Evolutionary conservation across 1,140 invertebrate species (phyloP).

Genomic region (Glossosoma conforme): DNA sequence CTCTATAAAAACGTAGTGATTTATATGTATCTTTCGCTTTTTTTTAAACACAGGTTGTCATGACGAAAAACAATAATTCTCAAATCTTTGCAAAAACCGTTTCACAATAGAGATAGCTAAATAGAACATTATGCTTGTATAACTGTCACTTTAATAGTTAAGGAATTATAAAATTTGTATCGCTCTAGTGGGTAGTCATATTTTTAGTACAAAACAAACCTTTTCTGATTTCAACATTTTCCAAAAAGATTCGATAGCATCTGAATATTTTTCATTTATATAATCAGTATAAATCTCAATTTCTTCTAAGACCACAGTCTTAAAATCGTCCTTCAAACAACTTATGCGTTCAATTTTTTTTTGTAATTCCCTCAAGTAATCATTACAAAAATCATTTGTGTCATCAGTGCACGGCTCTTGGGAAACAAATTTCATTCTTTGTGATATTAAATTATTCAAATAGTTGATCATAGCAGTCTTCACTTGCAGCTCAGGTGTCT

Average conservation of each 20-base stretch:
- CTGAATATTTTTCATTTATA: background rate
- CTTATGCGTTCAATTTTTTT: slow-evolving; percentile 1
- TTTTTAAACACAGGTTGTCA: too few relatives aligned
- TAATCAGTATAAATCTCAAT: slow-evolving; percentile 6
- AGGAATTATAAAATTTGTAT: background rate
- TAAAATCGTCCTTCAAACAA: background rate
- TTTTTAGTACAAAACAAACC: background rate
- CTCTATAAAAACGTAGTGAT: too few relatives aligned
- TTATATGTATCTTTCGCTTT: too few relatives aligned
- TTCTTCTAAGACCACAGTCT: slow-evolving; percentile 5
- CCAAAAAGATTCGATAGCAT: background rate
- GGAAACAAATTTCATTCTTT: slow-evolving; percentile 1
- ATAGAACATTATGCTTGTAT: background rate
- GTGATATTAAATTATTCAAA: slow-evolving; percentile 1
- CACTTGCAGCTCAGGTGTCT: slow-evolving; percentile 2
- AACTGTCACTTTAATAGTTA: background rate
- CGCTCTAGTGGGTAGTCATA: background rate
- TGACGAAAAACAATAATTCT: too few relatives aligned
- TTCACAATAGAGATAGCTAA: background rate
- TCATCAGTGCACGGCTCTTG: background rate
- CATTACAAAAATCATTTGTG: background rate
- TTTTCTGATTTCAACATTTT: slow-evolving; percentile 5
- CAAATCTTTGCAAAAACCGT: too few relatives aligned
- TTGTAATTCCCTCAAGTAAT: slow-evolving; percentile 3
- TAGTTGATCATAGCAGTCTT: slow-evolving; percentile 2